Evolutionary conservation across 2,888 invertebrate species (phyloP), one percentile per base, ranked within the genome.

Genomic region (Epiblema foenella): DNA sequence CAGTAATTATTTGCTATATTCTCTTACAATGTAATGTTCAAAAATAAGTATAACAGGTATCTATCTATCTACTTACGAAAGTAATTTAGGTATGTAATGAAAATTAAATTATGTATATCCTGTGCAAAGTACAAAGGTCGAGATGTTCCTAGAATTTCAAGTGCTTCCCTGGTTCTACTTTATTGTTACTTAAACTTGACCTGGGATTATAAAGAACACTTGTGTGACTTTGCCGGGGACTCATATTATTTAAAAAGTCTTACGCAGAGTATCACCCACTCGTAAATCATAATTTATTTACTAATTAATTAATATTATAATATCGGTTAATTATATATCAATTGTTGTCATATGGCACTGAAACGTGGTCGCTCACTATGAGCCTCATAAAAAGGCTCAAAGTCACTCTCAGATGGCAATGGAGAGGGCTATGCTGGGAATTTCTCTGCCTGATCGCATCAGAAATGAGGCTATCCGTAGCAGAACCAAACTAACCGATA

Each of bases 61-160:
- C 42, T 29, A 20, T 42, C 42, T 29, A 60, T 42, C 42, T 39
- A 66, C 58, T 52, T 66, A 62, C 56, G 24, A 67, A 62, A 71
- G 62, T 66, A 67, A 71, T 67, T 57, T 51, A 29, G 39, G 62
- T 17, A 1, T 49, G 56, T 67, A 29, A 62, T 49, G 62, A 71
- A 67, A 67, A 71, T 67, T 49, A 71, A 71, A 67, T 71, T 62
- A 67, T 62, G 66, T 67, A 67, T 67, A 66, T 62, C 67, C 57
- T 39, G 54, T 56, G 59, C 29, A 49, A 49, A 68, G 17, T 68
- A 46, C 46, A 68, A 66, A 67, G 71, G 71, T 67, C 66, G 56
- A 49, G 60, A 56, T 67, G 66, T 67, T 67, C 60, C 39, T 18
- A 59, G 56, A 29, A 62, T 56, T 54, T 71, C 66, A 67, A 67